A percentile compares a stretch with the other conserved stretches of the same genome.
Conservation (phyloP, 2,888 invertebrate species). For the Mythimna vitellina region DNA sequence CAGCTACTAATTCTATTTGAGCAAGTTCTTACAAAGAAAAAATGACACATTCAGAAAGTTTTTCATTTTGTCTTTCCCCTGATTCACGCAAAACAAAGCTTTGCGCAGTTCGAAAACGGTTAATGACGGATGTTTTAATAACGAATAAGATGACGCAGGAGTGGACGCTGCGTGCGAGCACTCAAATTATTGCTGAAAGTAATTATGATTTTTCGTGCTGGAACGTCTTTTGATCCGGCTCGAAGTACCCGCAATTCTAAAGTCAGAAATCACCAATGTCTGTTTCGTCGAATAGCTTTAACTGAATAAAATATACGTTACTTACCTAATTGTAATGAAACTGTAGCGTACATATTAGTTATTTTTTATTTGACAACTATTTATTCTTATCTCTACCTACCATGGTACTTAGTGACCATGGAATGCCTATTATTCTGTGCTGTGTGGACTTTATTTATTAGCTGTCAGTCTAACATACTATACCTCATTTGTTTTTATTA, state of each 20-base stretch:
- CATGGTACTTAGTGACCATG: too few species aligned
- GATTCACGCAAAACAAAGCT: conserved; percentile 61
- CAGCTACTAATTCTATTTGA: background rate
- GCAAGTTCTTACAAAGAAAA: conserved; percentile 12
- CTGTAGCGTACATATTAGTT: background rate
- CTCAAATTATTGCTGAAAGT: conserved; percentile 5
- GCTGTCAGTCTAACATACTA: too few species aligned
- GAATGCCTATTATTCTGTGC: too few species aligned
- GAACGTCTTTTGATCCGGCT: conserved; percentile 1
- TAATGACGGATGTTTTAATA: conserved; percentile 41
- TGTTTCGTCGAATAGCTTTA: background rate
- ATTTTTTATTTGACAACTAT: too few species aligned
- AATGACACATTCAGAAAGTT: background rate
- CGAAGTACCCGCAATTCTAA: background rate
- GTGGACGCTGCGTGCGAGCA: background rate
- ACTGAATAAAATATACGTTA: background rate
- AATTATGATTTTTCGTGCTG: background rate
- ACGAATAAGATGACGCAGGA: conserved; percentile 36
- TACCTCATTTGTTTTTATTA: too few species aligned
- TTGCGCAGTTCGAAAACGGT: conserved; percentile 35
- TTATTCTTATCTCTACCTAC: too few species aligned
- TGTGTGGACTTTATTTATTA: too few species aligned
- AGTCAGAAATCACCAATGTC: background rate
- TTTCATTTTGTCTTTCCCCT: conserved; percentile 19
- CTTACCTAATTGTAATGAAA: background rate